These are phyloP conservation scores for Mesorhabditis belari DNA, from an alignment of 2,888 invertebrate species.

Conservation along the genomic window DNA sequence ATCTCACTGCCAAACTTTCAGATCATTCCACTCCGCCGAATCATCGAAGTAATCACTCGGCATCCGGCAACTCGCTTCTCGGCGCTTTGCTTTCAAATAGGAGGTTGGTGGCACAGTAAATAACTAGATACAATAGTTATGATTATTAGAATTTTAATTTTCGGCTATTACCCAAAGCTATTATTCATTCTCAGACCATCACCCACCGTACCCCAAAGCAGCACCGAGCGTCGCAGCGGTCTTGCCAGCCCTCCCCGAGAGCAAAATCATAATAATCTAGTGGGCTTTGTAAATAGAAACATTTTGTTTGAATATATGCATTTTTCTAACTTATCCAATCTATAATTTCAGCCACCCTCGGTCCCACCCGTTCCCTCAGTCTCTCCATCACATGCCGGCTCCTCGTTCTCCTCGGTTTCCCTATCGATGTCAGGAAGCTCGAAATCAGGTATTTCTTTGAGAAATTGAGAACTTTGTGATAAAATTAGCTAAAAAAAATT, in stretches of 20 bases:
- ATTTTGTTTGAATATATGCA: no score
- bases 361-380: neutral
- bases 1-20: constrained; percentile 2
- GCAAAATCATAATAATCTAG: neutral
- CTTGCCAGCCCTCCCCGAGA: constrained; percentile 28
- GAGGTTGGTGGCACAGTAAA: no score
- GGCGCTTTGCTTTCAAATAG: constrained; percentile 21
- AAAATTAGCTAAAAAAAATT: no score
- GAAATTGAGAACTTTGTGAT: no score
- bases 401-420: constrained; percentile 6
- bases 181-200: constrained; percentile 34
- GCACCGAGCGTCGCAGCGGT: constrained; percentile 44
- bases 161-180: neutral
- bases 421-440: constrained; percentile 20
- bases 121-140: no score
- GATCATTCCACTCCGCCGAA: constrained; percentile 1
- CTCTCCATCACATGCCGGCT: neutral
- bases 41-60: constrained; percentile 7
- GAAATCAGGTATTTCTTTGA: constrained; percentile 18
- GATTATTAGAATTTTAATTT: neutral
- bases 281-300: no score
- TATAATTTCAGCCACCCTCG: no score
- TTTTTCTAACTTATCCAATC: no score
- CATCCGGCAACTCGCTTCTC: constrained; percentile 13
- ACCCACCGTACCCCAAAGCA: constrained; percentile 45